A percentile compares a stretch with the other conserved stretches of the same genome.
These are phyloP conservation scores for Eptesicus fuscus DNA, from an alignment of 2,113 vertebrate species.

Conservation along the genomic window DNA sequence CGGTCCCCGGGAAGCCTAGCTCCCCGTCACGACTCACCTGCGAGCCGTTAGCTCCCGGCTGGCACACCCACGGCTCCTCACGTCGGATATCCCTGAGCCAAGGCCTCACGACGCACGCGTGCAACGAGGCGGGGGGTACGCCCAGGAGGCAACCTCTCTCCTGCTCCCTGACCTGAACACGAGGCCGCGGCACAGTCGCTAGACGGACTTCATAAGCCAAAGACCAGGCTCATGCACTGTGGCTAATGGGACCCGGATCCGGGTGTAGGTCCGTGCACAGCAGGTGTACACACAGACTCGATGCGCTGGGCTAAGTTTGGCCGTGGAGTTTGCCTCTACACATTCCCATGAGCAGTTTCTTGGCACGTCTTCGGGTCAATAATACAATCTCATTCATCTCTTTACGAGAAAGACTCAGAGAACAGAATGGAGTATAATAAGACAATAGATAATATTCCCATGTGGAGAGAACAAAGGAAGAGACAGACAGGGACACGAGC, in stretches of 20 bases:
- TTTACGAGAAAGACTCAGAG: background rate
- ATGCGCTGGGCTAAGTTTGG: background rate
- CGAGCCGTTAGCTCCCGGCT: background rate
- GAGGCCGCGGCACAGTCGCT: background rate
- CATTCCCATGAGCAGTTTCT: background rate
- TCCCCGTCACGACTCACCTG: constrained; percentile 31
- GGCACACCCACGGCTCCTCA: background rate
- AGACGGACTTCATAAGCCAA: background rate
- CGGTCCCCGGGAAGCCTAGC: background rate
- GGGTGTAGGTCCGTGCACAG: background rate
- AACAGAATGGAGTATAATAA: background rate
- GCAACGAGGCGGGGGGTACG: background rate
- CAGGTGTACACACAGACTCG: background rate
- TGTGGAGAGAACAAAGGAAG: background rate
- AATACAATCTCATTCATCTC: background rate
- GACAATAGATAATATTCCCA: background rate
- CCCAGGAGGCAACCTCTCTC: background rate
- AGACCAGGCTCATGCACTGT: background rate
- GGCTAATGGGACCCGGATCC: background rate
- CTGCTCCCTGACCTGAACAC: background rate
- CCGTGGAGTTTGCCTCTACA: background rate
- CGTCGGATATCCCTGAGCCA: background rate
- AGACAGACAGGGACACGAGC: background rate
- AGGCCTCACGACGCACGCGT: background rate
- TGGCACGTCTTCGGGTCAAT: background rate